phyloP scores from a whole-genome alignment of 2,888 invertebrate genomes.

The Orthosia gothica region DNA sequence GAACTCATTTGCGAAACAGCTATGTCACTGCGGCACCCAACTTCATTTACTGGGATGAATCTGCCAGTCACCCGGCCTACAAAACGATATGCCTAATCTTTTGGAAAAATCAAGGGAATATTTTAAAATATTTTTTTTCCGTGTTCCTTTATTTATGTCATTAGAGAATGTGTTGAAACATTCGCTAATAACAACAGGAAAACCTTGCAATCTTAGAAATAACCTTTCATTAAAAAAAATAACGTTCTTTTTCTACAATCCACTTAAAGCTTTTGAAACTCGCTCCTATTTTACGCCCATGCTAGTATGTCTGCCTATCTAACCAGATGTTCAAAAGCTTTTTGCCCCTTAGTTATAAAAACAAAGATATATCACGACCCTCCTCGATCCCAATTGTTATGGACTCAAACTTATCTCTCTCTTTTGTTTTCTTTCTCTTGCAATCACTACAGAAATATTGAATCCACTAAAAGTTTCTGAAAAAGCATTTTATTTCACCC shows the following conservation, averaged over 20 bases:
- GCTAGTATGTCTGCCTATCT: not conserved
- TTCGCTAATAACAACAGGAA: not conserved
- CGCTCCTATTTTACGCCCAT: not conserved
- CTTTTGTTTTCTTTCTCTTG: conserved; percentile 19
- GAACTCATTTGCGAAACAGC: conserved; percentile 64
- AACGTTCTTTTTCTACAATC: not conserved
- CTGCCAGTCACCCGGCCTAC: conserved; percentile 58
- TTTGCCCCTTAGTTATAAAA: conserved; percentile 14
- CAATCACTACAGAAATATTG: conserved; percentile 32
- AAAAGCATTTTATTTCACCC: conserved; percentile 27
- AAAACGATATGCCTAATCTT: conserved; percentile 59
- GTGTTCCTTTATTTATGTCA: conserved; percentile 6
- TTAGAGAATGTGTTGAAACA: not conserved
- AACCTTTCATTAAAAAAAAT: not conserved
- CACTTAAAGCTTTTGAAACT: conserved; percentile 6
- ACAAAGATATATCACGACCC: conserved; percentile 28
- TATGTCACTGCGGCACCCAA: conserved; percentile 64
- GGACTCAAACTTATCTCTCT: conserved; percentile 31
- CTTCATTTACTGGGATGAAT: conserved; percentile 61
- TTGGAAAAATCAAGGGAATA: conserved; percentile 44
- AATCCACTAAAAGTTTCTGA: conserved; percentile 32
- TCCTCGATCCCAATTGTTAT: conserved; percentile 19
- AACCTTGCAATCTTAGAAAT: not conserved
- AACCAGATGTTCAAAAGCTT: conserved; percentile 29
- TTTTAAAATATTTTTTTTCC: conserved; percentile 20